Conservation (phyloP, 1,140 invertebrate species). For the Tribolium madens region DNA sequence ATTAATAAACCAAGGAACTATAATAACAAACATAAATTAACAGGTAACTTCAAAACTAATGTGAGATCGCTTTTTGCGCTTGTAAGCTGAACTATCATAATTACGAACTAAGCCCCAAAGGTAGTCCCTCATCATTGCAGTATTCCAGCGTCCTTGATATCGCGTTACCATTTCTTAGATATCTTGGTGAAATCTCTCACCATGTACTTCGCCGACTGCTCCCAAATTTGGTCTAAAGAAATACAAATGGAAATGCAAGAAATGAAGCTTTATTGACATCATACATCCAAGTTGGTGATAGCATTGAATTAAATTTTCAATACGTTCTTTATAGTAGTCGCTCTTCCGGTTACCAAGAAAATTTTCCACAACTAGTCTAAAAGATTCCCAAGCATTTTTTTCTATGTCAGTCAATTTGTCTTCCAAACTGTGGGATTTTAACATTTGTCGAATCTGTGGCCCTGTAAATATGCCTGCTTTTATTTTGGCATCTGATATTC, state of each 20-base stretch:
- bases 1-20: too few relatives aligned
- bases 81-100: too few relatives aligned
- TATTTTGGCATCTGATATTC: background rate
- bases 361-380: background rate
- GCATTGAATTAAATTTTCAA: background rate
- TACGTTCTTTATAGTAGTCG: background rate
- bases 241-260: conserved; percentile 59
- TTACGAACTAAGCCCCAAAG: too few relatives aligned
- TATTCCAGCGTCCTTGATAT: conserved; percentile 58
- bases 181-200: conserved; percentile 61
- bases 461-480: background rate
- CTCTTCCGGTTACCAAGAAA: background rate
- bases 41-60: too few relatives aligned
- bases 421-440: background rate
- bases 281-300: conserved; percentile 11
- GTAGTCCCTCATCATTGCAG: conserved; percentile 59
- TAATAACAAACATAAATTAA: too few relatives aligned
- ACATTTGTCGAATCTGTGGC: background rate
- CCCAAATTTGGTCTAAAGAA: conserved; percentile 59
- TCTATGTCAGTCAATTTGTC: background rate
- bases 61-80: too few relatives aligned
- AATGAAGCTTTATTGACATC: conserved; percentile 59
- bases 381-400: background rate
- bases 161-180: conserved; percentile 57
- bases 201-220: conserved; percentile 57